Conservation (phyloP, 2,113 vertebrate genomes). For the Plestiodon gilberti region DNA sequence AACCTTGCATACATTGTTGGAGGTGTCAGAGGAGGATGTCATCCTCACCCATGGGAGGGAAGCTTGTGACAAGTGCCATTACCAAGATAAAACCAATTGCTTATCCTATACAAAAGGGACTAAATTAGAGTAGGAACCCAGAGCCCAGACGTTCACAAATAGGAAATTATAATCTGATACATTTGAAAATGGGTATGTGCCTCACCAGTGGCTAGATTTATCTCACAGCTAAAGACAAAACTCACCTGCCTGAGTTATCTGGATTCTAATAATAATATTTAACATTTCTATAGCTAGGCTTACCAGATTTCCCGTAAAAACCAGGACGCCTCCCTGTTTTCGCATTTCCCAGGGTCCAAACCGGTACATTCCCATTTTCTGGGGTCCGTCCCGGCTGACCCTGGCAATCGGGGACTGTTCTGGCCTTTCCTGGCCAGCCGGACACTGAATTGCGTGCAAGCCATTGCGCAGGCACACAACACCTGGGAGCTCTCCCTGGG, state of each 20-base stretch:
- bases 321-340: too few species aligned
- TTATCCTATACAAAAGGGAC: conserved; percentile 52
- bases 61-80: conserved; percentile 54
- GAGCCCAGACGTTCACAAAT: conserved; percentile 31
- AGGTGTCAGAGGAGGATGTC: conserved; percentile 66
- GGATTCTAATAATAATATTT: background rate
- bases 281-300: too few species aligned
- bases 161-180: conserved; percentile 32
- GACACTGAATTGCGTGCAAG: too few species aligned
- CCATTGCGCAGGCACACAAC: too few species aligned
- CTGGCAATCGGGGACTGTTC: too few species aligned
- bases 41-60: conserved; percentile 44
- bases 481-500: too few species aligned
- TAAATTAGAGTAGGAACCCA: conserved; percentile 46
- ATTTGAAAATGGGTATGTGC: background rate
- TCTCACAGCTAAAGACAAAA: background rate
- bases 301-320: too few species aligned
- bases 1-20: conserved; percentile 69
- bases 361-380: too few species aligned
- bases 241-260: background rate
- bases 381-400: too few species aligned
- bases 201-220: background rate
- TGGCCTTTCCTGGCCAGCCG: too few species aligned
- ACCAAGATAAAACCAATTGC: conserved; percentile 65
- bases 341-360: too few species aligned